These are phyloP conservation scores for Malthinus seriepunctatus DNA, from an alignment of 2,888 invertebrate species.

Conservation along the genomic window DNA sequence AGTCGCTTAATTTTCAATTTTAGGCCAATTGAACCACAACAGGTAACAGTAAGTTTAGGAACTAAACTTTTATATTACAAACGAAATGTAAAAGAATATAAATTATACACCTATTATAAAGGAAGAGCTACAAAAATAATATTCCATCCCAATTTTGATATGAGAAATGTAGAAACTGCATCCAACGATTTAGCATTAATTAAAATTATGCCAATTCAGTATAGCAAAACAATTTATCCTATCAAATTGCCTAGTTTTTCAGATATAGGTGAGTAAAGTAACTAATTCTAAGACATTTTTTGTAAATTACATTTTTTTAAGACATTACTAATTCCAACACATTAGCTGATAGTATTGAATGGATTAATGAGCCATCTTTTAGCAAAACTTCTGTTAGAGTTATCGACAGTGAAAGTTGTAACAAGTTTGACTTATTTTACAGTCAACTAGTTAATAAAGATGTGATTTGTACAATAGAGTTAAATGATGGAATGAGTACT, in stretches of 20 bases:
- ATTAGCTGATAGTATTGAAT: neutral
- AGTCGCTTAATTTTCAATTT: too few relatives aligned
- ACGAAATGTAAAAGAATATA: too few relatives aligned
- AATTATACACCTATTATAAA: neutral
- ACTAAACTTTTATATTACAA: neutral
- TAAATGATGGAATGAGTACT: too few relatives aligned
- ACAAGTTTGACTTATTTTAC: neutral
- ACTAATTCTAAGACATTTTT: neutral
- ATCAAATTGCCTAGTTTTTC: conserved; percentile 24
- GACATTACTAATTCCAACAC: neutral
- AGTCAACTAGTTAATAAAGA: neutral
- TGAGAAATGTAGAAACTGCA: conserved; percentile 1
- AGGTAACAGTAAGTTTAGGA: conserved; percentile 20
- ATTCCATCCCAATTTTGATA: conserved; percentile 26
- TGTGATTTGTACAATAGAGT: too few relatives aligned
- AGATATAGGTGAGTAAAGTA: conserved; percentile 21
- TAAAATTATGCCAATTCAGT: conserved; percentile 18
- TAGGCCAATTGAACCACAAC: conserved; percentile 21
- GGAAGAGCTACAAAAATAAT: conserved; percentile 13
- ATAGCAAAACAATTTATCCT: conserved; percentile 31
- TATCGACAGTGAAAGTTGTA: neutral
- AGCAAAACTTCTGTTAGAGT: neutral
- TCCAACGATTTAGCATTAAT: conserved; percentile 25
- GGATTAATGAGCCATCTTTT: neutral
- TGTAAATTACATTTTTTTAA: neutral